Evolutionary conservation across 2,888 invertebrate species (phyloP).

Genomic region (Blastobasis lacticolella): DNA sequence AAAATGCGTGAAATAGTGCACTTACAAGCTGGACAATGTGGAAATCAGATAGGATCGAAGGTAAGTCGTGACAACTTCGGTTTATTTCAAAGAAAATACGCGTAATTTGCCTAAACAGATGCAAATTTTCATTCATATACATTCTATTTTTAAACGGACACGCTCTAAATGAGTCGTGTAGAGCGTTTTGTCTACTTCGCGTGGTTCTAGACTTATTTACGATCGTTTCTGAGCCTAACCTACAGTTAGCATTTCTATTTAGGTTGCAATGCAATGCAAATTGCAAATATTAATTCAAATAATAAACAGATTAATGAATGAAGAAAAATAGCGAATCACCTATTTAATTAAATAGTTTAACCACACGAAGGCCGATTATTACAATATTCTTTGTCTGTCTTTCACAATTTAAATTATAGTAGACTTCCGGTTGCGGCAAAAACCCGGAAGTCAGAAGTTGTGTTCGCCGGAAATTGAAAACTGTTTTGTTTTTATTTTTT

Average conservation of each 20-base stretch:
- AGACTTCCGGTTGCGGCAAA: too few species aligned
- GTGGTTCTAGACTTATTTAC: background rate
- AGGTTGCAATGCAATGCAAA: too few species aligned
- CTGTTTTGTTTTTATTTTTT: too few species aligned
- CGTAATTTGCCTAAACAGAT: slow-evolving; percentile 9
- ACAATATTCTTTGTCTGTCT: too few species aligned
- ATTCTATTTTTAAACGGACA: slow-evolving; percentile 9
- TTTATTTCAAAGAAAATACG: slow-evolving; percentile 11
- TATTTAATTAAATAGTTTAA: background rate
- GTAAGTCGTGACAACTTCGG: slow-evolving; percentile 49
- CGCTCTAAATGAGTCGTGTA: background rate
- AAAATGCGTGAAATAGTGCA: slow-evolving; percentile 94
- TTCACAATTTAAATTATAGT: too few species aligned
- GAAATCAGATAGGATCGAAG: slow-evolving; percentile 95
- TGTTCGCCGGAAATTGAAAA: too few species aligned
- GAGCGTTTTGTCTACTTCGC: background rate
- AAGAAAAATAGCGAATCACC: background rate
- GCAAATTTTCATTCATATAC: slow-evolving; percentile 6
- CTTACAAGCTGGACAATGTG: slow-evolving; percentile 92
- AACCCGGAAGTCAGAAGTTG: too few species aligned
- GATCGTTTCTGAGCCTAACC: too few species aligned
- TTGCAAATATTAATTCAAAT: too few species aligned
- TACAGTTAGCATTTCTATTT: too few species aligned
- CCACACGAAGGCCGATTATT: too few species aligned
- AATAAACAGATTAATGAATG: too few species aligned